Conservation (phyloP, 2,113 vertebrate species). For the Arvicanthis niloticus region DNA sequence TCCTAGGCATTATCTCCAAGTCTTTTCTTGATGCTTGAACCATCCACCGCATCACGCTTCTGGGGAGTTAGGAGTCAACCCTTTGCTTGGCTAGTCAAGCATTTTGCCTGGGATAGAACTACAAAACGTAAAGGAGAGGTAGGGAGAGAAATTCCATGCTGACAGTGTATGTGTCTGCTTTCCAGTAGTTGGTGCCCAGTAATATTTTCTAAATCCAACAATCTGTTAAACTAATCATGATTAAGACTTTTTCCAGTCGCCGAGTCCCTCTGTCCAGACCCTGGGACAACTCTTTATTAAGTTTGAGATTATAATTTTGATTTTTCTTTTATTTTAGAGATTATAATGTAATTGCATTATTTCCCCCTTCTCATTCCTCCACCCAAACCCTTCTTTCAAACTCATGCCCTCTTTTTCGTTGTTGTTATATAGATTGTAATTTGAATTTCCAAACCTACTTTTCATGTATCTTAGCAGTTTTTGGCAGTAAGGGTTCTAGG, state of each 20-base stretch:
- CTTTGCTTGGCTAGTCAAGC: neutral
- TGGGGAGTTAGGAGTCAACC: neutral
- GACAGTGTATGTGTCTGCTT: neutral
- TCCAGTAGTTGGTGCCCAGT: conserved; percentile 51
- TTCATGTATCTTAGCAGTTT: neutral
- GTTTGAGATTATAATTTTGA: conserved; percentile 61
- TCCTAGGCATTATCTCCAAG: neutral
- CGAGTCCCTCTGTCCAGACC: conserved; percentile 10
- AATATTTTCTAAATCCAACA: conserved; percentile 64
- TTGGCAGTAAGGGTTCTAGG: neutral
- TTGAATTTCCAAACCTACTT: conserved; percentile 24
- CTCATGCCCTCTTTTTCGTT: neutral
- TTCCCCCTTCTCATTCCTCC: neutral
- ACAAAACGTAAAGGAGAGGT: neutral
- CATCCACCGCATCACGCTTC: neutral
- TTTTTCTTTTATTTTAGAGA: neutral
- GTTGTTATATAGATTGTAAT: neutral
- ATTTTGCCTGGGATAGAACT: neutral
- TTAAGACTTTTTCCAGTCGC: conserved; percentile 42
- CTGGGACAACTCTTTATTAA: conserved; percentile 15
- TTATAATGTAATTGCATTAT: neutral
- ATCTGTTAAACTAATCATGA: conserved; percentile 40
- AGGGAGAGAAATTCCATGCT: neutral
- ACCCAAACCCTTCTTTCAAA: neutral
- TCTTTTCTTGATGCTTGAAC: neutral